phyloP scores from a whole-genome alignment of 2,113 vertebrate genomes.

The Colinus virginianus region DNA sequence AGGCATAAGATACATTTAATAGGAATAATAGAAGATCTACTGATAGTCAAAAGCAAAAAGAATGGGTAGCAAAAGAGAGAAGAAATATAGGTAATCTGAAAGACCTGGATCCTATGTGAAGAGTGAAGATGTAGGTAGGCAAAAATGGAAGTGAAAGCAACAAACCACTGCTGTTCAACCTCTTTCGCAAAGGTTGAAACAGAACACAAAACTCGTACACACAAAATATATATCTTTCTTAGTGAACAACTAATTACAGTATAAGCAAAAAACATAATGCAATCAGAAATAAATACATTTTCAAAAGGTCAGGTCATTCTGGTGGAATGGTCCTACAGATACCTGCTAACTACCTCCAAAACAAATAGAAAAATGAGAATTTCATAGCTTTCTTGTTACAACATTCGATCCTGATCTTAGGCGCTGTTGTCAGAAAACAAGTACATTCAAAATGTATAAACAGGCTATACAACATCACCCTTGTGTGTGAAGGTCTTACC shows the following conservation, averaged over 20 bases:
- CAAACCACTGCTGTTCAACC: not conserved
- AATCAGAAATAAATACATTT: not conserved
- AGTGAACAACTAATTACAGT: not conserved
- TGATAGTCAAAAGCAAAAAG: conserved; percentile 2
- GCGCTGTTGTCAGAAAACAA: not conserved
- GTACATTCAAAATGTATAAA: not conserved
- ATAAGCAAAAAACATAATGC: not conserved
- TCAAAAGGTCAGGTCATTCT: not conserved
- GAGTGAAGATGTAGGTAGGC: not conserved
- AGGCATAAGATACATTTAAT: not conserved
- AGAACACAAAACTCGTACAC: not conserved
- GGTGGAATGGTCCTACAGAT: not conserved
- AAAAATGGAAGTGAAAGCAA: conserved; percentile 10
- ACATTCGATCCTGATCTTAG: not conserved
- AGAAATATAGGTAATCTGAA: not conserved
- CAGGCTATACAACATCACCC: not conserved
- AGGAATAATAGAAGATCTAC: not conserved
- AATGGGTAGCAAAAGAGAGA: not conserved
- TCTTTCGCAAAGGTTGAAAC: not conserved
- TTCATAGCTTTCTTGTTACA: not conserved
- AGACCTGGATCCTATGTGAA: not conserved
- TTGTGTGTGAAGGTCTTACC: not conserved
- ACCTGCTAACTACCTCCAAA: not conserved
- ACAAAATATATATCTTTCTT: not conserved
- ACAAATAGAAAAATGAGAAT: not conserved